phyloP scores from a whole-genome alignment of 1,140 invertebrate species.

The Dryas iulia region DNA sequence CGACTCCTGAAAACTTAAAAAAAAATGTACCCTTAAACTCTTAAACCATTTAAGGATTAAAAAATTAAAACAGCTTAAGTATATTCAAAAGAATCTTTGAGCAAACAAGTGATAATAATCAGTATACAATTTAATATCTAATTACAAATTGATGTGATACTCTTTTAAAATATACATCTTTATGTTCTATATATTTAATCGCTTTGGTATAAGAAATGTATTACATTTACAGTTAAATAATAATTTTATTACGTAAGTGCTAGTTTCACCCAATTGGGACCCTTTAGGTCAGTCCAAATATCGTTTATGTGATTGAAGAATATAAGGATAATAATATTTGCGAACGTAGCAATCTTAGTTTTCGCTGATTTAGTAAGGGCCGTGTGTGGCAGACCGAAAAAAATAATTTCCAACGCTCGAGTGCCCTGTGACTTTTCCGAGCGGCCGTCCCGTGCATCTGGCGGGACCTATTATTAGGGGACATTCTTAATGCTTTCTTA shows the following conservation, averaged over 20 bases:
- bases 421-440: conserved; percentile 75
- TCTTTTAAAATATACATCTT: too few relatives aligned
- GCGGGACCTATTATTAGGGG: conserved; percentile 77
- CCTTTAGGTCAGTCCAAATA: background rate
- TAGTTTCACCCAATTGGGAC: background rate
- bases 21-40: too few relatives aligned
- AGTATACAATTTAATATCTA: too few relatives aligned
- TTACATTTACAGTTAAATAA: too few relatives aligned
- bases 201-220: too few relatives aligned
- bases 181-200: too few relatives aligned
- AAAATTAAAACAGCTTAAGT: too few relatives aligned
- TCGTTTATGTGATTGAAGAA: background rate
- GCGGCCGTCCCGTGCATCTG: conserved; percentile 75
- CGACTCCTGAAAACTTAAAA: too few relatives aligned
- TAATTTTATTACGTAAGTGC: background rate
- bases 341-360: conserved; percentile 35
- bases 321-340: background rate
- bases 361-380: conserved; percentile 72
- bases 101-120: too few relatives aligned
- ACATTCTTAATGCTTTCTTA: conserved; percentile 76
- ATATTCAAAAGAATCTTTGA: too few relatives aligned
- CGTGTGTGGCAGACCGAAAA: conserved; percentile 79
- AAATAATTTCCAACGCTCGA: conserved; percentile 77
- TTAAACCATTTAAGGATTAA: too few relatives aligned
- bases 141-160: too few relatives aligned